phyloP scores from a whole-genome alignment of 2,888 invertebrate genomes.

The Philhelius pedissequus region DNA sequence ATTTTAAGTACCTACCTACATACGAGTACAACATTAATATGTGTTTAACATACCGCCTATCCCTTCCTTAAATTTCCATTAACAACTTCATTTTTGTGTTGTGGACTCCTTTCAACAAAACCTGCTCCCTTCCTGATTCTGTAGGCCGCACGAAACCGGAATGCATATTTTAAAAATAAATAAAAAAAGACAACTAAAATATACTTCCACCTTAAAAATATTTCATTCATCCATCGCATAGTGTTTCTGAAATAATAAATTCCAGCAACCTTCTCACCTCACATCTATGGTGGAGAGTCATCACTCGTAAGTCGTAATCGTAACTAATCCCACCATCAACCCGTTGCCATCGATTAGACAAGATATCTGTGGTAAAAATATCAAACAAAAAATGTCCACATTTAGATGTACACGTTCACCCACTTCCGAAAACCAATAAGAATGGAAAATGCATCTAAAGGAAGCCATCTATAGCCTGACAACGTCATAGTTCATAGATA shows the following conservation, averaged over 20 bases:
- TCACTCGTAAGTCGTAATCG: not conserved
- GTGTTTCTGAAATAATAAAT: constrained; percentile 33
- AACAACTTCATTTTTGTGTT: constrained; percentile 17
- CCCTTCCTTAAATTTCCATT: not conserved
- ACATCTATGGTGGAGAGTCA: constrained; percentile 11
- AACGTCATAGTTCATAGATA: constrained; percentile 15
- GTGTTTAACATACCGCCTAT: not conserved
- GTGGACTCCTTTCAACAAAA: constrained; percentile 15
- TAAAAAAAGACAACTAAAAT: not conserved
- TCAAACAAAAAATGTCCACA: constrained; percentile 5
- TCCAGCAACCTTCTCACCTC: constrained; percentile 7
- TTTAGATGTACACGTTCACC: constrained; percentile 5
- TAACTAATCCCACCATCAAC: constrained; percentile 12
- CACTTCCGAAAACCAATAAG: not conserved
- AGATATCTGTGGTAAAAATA: constrained; percentile 5
- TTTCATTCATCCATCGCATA: not conserved
- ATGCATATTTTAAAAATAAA: not conserved
- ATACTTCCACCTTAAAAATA: not conserved
- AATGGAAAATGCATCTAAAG: not conserved
- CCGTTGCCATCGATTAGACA: constrained; percentile 13
- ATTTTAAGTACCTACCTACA: not conserved
- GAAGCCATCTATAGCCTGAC: not conserved
- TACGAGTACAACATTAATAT: not conserved
- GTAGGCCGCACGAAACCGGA: constrained; percentile 1
- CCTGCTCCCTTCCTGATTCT: not conserved